Percentiles rank a stretch among this genome's conserved stretches.
Conservation (phyloP, 2,888 invertebrate genomes). For the Nasonovia ribisnigri region DNA sequence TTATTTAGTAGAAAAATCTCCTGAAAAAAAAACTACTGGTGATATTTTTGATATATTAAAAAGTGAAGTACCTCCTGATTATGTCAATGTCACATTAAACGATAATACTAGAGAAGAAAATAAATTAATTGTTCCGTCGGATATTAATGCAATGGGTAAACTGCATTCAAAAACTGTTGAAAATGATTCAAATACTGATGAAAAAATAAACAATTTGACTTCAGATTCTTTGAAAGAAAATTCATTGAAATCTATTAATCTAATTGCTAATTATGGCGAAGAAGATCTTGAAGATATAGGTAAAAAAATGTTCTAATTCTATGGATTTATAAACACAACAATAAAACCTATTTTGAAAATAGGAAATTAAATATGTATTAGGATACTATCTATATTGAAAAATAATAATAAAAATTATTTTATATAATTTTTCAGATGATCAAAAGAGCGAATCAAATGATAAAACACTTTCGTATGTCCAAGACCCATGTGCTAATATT, state of each 20-base stretch:
- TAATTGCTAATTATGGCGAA: constrained; percentile 71
- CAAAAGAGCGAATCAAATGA: constrained; percentile 24
- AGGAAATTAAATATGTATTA: not conserved
- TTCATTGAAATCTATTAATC: constrained; percentile 64
- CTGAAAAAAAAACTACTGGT: constrained; percentile 12
- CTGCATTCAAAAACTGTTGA: constrained; percentile 34
- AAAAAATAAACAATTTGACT: constrained; percentile 5
- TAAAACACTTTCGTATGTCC: constrained; percentile 28
- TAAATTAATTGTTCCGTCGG: constrained; percentile 43
- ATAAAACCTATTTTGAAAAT: not conserved
- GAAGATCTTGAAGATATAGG: constrained; percentile 69
- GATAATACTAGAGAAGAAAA: constrained; percentile 37
- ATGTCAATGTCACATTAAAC: constrained; percentile 16
- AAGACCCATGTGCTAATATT: constrained; percentile 57
- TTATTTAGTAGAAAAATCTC: constrained; percentile 68
- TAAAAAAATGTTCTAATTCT: constrained; percentile 21
- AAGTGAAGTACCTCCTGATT: constrained; percentile 56
- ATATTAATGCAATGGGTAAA: not conserved
- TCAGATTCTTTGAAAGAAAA: constrained; percentile 30
- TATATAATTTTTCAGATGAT: constrained; percentile 12
- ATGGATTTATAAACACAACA: not conserved
- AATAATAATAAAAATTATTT: not conserved
- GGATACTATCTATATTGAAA: not conserved
- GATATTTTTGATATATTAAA: constrained; percentile 58
- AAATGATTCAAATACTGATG: constrained; percentile 28